A percentile compares a stretch with the other conserved stretches of the same genome.
phyloP scores from a whole-genome alignment of 2,113 vertebrate genomes.

The Probosciger aterrimus region DNA sequence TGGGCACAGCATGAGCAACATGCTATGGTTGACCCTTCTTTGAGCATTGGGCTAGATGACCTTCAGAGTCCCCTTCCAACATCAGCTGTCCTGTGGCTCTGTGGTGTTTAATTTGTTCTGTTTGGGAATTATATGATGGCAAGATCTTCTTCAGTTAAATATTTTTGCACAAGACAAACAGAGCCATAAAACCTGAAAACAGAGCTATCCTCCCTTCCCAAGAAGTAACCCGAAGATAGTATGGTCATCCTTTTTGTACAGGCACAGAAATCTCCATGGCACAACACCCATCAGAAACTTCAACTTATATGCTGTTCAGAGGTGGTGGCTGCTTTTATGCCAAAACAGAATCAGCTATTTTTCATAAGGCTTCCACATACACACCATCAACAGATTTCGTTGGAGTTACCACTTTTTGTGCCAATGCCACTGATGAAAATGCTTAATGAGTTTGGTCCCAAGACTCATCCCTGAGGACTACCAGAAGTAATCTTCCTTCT shows the following conservation, averaged over 20 bases:
- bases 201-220: background rate
- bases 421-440: background rate
- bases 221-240: background rate
- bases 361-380: background rate
- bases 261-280: background rate
- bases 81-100: background rate
- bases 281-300: background rate
- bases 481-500: background rate
- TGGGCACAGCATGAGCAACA: rapidly evolving
- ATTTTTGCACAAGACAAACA: background rate
- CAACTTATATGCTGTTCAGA: background rate
- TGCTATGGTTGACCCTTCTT: background rate
- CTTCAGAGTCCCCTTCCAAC: background rate
- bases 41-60: background rate
- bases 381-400: background rate
- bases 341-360: background rate
- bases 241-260: background rate
- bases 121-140: background rate
- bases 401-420: background rate
- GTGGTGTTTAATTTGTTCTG: background rate
- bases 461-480: background rate
- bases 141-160: background rate
- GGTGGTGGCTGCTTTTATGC: background rate
- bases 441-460: background rate
- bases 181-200: rapidly evolving